Evolutionary conservation across 2,113 vertebrate genomes (phyloP).

Genomic region (Nymphicus hollandicus): DNA sequence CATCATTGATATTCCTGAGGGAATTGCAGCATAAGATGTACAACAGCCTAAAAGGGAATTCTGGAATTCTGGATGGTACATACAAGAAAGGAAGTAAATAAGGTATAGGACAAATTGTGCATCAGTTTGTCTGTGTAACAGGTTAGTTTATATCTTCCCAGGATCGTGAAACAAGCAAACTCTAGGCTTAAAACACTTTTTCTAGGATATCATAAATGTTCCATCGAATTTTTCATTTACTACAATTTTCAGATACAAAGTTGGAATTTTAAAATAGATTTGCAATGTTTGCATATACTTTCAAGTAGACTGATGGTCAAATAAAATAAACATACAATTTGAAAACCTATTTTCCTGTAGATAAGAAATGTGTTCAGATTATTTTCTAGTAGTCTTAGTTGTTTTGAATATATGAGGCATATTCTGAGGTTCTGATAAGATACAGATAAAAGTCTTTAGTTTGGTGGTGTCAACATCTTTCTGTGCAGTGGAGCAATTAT

Average conservation of each 20-base stretch:
- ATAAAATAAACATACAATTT: background rate
- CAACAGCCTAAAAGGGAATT: background rate
- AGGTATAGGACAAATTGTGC: background rate
- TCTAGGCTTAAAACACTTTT: background rate
- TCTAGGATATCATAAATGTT: background rate
- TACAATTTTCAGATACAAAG: background rate
- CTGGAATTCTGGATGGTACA: background rate
- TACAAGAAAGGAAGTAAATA: background rate
- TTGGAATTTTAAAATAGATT: background rate
- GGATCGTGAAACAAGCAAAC: background rate
- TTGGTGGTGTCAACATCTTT: background rate
- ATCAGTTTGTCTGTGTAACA: background rate
- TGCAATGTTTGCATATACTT: background rate
- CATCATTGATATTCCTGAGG: background rate
- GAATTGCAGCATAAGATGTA: background rate
- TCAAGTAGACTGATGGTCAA: background rate
- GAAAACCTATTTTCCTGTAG: background rate
- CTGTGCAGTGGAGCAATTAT: background rate
- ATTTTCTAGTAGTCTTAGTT: background rate
- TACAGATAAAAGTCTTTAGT: background rate
- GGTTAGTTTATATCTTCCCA: background rate
- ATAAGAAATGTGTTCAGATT: background rate
- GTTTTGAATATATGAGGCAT: background rate
- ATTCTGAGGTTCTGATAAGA: background rate
- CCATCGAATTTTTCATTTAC: background rate